A percentile compares a stretch with the other conserved stretches of the same genome.
These are phyloP conservation scores for Papilio xuthus DNA, from an alignment of 1,140 invertebrate genomes.

Conservation along the genomic window DNA sequence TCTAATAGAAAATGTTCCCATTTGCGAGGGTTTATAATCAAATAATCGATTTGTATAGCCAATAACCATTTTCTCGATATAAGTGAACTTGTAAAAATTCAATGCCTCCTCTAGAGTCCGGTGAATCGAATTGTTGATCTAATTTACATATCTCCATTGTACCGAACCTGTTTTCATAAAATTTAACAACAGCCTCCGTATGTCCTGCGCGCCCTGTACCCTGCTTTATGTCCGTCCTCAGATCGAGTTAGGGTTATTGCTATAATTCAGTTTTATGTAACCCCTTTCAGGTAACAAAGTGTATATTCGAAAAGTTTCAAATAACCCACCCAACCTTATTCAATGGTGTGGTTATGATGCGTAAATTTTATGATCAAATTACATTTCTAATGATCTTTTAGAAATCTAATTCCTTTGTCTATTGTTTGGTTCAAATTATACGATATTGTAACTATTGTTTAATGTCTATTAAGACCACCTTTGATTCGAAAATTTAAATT, in stretches of 20 bases:
- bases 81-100: constrained; percentile 50
- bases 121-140: constrained; percentile 45
- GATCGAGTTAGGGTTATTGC: constrained; percentile 74
- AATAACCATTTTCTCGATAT: constrained; percentile 47
- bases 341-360: constrained; percentile 46
- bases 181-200: constrained; percentile 71
- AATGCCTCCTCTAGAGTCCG: constrained; percentile 47
- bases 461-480: background rate
- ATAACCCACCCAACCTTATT: constrained; percentile 61
- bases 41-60: constrained; percentile 40
- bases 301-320: constrained; percentile 69
- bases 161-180: constrained; percentile 69
- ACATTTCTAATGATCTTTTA: constrained; percentile 39
- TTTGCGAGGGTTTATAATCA: background rate
- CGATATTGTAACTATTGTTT: constrained; percentile 21
- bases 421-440: constrained; percentile 49
- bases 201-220: constrained; percentile 70
- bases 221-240: constrained; percentile 73
- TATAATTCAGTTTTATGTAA: constrained; percentile 80
- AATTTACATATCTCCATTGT: constrained; percentile 75
- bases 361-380: constrained; percentile 36
- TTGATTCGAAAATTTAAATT: background rate
- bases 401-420: constrained; percentile 53
- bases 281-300: constrained; percentile 76
- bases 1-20: background rate